Conservation (phyloP, 2,113 vertebrate genomes). For the Corapipo altera region DNA sequence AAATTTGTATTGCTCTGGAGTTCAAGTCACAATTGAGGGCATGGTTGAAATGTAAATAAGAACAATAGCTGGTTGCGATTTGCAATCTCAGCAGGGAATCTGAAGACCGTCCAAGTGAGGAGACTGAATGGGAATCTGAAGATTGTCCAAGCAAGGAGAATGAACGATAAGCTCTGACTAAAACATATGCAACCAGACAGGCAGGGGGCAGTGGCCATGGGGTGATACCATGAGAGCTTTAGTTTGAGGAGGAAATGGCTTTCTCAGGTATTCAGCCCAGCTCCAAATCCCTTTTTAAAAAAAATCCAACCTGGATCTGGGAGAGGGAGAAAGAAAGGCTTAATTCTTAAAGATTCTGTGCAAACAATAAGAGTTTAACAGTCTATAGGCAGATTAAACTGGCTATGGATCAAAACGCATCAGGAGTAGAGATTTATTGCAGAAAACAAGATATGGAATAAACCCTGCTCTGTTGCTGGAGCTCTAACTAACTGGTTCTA, state of each 20-base stretch:
- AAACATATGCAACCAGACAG: background rate
- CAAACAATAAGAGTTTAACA: constrained; percentile 50
- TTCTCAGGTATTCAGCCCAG: background rate
- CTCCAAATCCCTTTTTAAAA: background rate
- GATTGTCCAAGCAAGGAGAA: background rate
- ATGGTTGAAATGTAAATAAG: background rate
- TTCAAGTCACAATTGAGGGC: background rate
- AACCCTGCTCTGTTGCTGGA: constrained; percentile 13
- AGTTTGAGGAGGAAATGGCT: constrained; percentile 1
- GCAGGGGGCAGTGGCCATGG: background rate
- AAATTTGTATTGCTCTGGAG: background rate
- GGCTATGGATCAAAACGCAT: background rate
- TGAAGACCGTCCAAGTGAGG: background rate
- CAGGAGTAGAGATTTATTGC: constrained; percentile 26
- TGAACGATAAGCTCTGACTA: background rate
- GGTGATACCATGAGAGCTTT: background rate
- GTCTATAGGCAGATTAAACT: constrained; percentile 55
- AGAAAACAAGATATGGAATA: constrained; percentile 25
- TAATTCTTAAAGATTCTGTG: background rate
- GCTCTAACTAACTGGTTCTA: constrained; percentile 8
- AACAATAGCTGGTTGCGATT: constrained; percentile 14
- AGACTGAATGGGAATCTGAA: background rate
- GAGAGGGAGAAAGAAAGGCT: background rate
- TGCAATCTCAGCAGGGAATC: background rate
- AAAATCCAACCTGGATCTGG: background rate